A percentile compares a stretch with the other conserved stretches of the same genome.
Conservation (phyloP, 2,113 vertebrate species). For the Platanista minor region DNA sequence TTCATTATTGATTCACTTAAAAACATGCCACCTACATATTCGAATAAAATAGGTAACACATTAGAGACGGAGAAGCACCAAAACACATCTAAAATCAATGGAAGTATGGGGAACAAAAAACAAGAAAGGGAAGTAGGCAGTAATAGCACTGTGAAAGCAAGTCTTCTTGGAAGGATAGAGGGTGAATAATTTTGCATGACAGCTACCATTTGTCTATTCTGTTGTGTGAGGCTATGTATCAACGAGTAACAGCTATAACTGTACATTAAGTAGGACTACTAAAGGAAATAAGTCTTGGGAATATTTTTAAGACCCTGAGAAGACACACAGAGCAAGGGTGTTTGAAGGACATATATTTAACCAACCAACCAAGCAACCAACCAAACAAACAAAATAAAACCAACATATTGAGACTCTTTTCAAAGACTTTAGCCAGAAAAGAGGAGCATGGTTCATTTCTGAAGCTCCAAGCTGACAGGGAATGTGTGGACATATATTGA, state of each 20-base stretch:
- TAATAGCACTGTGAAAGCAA: slow-evolving; percentile 25
- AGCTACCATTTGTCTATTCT: slow-evolving; percentile 58
- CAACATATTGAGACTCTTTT: not conserved
- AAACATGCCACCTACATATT: slow-evolving; percentile 67
- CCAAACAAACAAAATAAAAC: not conserved
- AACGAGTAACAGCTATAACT: slow-evolving; percentile 29
- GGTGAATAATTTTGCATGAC: slow-evolving; percentile 48
- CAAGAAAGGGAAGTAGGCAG: slow-evolving; percentile 36
- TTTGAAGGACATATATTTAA: slow-evolving; percentile 54
- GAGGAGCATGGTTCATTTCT: not conserved
- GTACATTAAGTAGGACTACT: slow-evolving; percentile 29
- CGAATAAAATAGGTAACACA: slow-evolving; percentile 61
- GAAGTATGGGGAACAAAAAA: not conserved
- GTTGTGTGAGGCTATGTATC: not conserved
- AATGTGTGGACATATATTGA: not conserved
- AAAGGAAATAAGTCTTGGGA: slow-evolving; percentile 10
- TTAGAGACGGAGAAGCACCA: slow-evolving; percentile 1
- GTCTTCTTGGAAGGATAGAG: not conserved
- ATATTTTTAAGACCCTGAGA: slow-evolving; percentile 20
- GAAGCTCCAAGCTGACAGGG: not conserved
- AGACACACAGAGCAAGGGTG: not conserved
- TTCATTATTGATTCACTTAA: slow-evolving; percentile 75
- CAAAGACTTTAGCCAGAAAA: not conserved
- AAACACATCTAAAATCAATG: slow-evolving; percentile 69
- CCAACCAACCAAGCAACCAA: not conserved